Percentiles rank a stretch among this genome's conserved stretches.
phyloP scores from a whole-genome alignment of 2,797 vertebrate species.

The Hydrolagus colliei region DNA sequence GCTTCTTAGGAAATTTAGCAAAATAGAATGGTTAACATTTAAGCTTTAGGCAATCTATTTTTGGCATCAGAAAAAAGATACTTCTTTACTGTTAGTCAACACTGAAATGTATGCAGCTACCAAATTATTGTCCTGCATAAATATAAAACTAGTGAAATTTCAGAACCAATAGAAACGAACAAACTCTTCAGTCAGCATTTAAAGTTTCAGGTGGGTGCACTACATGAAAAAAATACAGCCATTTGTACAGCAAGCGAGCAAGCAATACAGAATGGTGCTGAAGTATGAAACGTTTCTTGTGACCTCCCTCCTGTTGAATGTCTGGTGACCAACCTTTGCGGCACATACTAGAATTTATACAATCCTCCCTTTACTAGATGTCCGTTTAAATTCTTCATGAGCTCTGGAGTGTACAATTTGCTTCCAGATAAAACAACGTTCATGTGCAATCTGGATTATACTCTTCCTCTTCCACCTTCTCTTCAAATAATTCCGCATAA shows the following conservation, averaged over 20 bases:
- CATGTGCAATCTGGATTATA: background rate
- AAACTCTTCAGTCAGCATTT: background rate
- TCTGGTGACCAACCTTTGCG: background rate
- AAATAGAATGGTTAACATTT: conserved; percentile 28
- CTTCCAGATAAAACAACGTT: background rate
- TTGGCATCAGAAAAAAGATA: conserved; percentile 23
- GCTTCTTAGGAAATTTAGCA: conserved; percentile 28
- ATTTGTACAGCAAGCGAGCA: conserved; percentile 24
- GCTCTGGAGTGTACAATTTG: background rate
- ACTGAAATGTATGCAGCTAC: conserved; percentile 29
- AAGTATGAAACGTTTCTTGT: conserved; percentile 21
- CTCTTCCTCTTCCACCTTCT: background rate
- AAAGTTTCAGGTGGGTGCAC: background rate
- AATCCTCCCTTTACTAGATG: background rate
- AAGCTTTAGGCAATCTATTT: conserved; percentile 24
- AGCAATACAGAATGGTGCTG: conserved; percentile 24
- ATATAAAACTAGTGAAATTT: conserved; percentile 30
- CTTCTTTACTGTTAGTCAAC: background rate
- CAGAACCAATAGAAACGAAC: conserved; percentile 27
- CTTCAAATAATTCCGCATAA: background rate
- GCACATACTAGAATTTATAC: background rate
- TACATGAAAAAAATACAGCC: background rate
- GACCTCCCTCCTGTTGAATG: conserved; percentile 1
- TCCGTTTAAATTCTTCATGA: conserved; percentile 20
- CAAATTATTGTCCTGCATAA: conserved; percentile 16